Evolutionary conservation across 2,888 invertebrate genomes (phyloP).

Genomic region (Drosophila algonquin): DNA sequence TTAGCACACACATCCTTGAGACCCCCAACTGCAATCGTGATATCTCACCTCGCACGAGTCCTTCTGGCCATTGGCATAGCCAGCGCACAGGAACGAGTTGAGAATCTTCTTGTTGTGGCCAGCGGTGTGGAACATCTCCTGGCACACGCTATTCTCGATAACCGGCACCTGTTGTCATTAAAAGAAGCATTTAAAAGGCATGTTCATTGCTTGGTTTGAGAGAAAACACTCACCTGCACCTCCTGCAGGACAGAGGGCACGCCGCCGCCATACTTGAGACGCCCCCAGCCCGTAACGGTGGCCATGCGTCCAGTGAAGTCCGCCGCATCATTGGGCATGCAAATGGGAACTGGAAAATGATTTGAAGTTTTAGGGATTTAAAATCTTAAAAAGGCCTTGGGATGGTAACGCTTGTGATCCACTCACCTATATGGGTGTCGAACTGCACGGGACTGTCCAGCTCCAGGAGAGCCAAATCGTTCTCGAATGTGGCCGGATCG

Average conservation of each 20-base stretch:
- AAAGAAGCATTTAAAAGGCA: conserved; percentile 25
- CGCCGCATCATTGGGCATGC: conserved; percentile 91
- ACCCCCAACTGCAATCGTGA: neutral
- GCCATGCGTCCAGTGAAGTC: conserved; percentile 94
- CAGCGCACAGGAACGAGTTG: conserved; percentile 95
- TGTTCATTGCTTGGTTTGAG: neutral
- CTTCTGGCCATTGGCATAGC: conserved; percentile 95
- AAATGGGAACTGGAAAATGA: conserved; percentile 90
- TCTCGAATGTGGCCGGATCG: conserved; percentile 95
- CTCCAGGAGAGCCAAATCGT: conserved; percentile 94
- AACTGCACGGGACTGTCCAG: conserved; percentile 92
- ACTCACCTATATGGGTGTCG: conserved; percentile 92
- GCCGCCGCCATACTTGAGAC: conserved; percentile 94
- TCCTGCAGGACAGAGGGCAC: conserved; percentile 95
- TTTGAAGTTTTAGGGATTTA: neutral
- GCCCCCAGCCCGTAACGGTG: conserved; percentile 96
- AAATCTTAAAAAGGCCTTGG: neutral
- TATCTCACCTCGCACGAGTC: conserved; percentile 94
- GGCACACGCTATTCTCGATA: conserved; percentile 95
- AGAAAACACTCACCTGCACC: conserved; percentile 87
- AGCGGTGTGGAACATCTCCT: conserved; percentile 96
- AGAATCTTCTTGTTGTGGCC: conserved; percentile 94
- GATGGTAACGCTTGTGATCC: too few species aligned
- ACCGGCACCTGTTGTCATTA: conserved; percentile 89
- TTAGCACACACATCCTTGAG: conserved; percentile 3